Conservation (phyloP, 2,888 invertebrate genomes). For the Itoplectis maculator region DNA sequence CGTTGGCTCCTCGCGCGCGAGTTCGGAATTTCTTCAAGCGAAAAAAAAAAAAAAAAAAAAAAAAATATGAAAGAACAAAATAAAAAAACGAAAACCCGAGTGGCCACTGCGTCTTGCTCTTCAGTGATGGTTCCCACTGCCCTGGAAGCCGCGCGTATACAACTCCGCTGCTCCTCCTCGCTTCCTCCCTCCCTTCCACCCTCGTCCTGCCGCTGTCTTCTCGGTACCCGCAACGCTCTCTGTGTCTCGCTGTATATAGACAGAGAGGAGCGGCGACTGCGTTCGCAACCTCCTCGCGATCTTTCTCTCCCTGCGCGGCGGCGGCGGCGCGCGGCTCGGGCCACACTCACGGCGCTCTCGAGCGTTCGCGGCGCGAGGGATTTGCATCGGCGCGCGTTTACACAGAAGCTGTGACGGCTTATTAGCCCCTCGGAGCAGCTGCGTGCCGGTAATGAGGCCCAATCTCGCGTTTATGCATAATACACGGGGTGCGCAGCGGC, state of each 20-base stretch:
- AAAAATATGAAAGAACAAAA: too few relatives aligned
- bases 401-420: conserved; percentile 83
- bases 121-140: conserved; percentile 39
- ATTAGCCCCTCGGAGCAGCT: conserved; percentile 82
- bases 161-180: neutral
- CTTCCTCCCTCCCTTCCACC: conserved; percentile 6
- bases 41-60: conserved; percentile 24
- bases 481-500: conserved; percentile 66
- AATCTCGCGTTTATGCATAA: conserved; percentile 79
- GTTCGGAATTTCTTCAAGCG: conserved; percentile 55
- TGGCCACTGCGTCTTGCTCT: conserved; percentile 25
- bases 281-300: conserved; percentile 62
- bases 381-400: conserved; percentile 79
- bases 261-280: neutral
- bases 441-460: conserved; percentile 82
- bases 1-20: conserved; percentile 33
- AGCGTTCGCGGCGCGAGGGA: conserved; percentile 68
- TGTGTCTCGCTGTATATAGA: neutral
- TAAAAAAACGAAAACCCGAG: conserved; percentile 6
- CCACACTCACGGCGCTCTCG: conserved; percentile 8
- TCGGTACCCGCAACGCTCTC: neutral
- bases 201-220: neutral
- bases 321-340: too few relatives aligned
- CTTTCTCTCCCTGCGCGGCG: conserved; percentile 44
- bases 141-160: conserved; percentile 20